phyloP scores from a whole-genome alignment of 2,113 vertebrate species.

The Xenopus borealis region DNA sequence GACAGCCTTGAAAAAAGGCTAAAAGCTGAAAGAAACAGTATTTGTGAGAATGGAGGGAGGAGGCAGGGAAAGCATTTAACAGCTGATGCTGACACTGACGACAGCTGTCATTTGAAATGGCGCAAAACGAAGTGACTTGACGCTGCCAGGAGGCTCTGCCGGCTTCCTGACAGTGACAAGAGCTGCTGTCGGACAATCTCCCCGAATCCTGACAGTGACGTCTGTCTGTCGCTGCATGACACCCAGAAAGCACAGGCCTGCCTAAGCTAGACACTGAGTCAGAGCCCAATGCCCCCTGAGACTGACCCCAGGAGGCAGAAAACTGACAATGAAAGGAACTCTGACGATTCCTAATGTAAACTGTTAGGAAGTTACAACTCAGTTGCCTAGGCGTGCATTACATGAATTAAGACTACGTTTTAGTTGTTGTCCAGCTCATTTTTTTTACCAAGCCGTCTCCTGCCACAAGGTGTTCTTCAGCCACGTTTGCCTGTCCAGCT shows the following conservation, averaged over 20 bases:
- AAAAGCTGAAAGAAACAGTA: constrained; percentile 72
- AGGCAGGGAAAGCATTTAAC: constrained; percentile 55
- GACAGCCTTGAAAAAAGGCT: constrained; percentile 59
- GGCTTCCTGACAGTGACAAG: constrained; percentile 87
- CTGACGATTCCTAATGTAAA: constrained; percentile 23
- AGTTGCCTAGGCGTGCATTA: neutral
- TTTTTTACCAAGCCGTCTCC: too few species aligned
- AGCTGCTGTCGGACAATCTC: constrained; percentile 62
- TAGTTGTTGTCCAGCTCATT: too few species aligned
- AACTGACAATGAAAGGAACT: constrained; percentile 76
- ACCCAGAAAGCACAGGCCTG: constrained; percentile 56
- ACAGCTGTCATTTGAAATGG: constrained; percentile 73
- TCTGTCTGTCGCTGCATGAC: constrained; percentile 73
- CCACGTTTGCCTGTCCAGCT: too few species aligned
- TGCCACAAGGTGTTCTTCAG: too few species aligned
- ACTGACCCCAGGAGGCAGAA: constrained; percentile 59
- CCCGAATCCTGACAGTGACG: constrained; percentile 96
- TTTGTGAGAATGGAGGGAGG: constrained; percentile 71
- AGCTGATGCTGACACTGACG: constrained; percentile 96
- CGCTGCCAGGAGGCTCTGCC: constrained; percentile 79
- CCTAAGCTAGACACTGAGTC: constrained; percentile 52
- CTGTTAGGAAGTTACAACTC: neutral
- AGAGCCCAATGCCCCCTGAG: constrained; percentile 55
- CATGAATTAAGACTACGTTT: neutral
- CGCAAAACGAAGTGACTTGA: constrained; percentile 74